Evolutionary conservation across 2,888 invertebrate genomes (phyloP).

Genomic region (Agonopterix subpropinquella): DNA sequence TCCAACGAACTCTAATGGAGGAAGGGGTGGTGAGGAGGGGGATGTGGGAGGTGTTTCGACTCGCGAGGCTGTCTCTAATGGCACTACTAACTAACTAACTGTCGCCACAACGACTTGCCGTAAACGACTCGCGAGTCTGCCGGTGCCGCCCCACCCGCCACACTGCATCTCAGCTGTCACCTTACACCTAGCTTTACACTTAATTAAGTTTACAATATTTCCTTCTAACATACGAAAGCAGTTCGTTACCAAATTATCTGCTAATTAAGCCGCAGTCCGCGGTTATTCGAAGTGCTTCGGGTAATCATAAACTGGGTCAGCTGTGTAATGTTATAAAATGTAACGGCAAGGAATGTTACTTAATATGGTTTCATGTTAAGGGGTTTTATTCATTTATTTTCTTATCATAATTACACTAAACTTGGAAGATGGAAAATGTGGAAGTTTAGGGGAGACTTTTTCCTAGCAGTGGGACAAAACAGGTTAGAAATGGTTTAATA

Average conservation of each 20-base stretch:
- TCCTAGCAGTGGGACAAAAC: too few species aligned
- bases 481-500: too few species aligned
- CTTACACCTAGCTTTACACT: slow-evolving; percentile 35
- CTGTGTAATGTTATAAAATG: slow-evolving; percentile 8
- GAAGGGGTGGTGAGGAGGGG: slow-evolving; percentile 31
- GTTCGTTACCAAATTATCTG: slow-evolving; percentile 34
- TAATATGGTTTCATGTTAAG: background rate
- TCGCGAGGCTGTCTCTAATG: slow-evolving; percentile 51
- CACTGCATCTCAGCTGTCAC: slow-evolving; percentile 32
- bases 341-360: background rate
- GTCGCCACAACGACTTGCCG: slow-evolving; percentile 52
- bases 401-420: too few species aligned
- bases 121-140: slow-evolving; percentile 27
- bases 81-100: slow-evolving; percentile 63
- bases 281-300: slow-evolving; percentile 5
- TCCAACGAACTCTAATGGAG: slow-evolving; percentile 57
- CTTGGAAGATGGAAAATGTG: too few species aligned
- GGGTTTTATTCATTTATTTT: too few species aligned
- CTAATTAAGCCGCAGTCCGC: slow-evolving; percentile 35
- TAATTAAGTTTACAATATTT: slow-evolving; percentile 26
- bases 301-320: slow-evolving; percentile 13
- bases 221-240: slow-evolving; percentile 24
- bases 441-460: too few species aligned
- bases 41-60: slow-evolving; percentile 28
- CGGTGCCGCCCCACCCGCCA: slow-evolving; percentile 12